A percentile compares a stretch with the other conserved stretches of the same genome.
These are phyloP conservation scores for Parasteatoda lunata DNA, from an alignment of 2,888 invertebrate genomes.

Conservation along the genomic window DNA sequence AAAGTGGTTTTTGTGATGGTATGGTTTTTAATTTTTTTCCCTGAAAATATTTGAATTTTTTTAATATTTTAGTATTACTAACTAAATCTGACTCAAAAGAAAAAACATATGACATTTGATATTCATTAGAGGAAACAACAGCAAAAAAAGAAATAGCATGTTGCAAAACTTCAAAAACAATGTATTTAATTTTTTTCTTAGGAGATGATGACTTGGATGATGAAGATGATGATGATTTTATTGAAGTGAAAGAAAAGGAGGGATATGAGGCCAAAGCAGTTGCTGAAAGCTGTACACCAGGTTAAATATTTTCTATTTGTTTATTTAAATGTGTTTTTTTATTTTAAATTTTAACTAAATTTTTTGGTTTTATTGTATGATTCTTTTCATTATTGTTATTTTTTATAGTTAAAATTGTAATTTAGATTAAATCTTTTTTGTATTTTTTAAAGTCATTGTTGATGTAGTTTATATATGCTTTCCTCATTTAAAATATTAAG, in stretches of 20 bases:
- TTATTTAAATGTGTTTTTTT: neutral
- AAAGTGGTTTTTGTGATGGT: constrained; percentile 36
- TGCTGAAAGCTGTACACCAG: neutral
- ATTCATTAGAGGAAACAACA: too few relatives aligned
- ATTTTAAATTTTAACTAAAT: neutral
- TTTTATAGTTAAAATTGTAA: too few relatives aligned
- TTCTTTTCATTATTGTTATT: neutral
- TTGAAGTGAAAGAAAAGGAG: constrained; percentile 72
- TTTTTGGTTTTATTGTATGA: neutral
- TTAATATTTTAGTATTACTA: neutral
- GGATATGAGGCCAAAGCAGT: constrained; percentile 48
- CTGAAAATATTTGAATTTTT: neutral
- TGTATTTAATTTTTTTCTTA: neutral
- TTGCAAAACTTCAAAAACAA: too few relatives aligned
- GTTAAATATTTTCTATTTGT: neutral
- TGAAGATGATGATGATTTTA: constrained; percentile 76
- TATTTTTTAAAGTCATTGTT: too few relatives aligned
- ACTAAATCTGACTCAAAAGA: neutral
- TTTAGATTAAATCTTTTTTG: too few relatives aligned
- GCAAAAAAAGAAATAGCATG: too few relatives aligned
- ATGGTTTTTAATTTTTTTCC: neutral
- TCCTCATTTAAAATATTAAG: too few relatives aligned
- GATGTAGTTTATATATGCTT: too few relatives aligned
- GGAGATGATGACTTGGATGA: constrained; percentile 73
- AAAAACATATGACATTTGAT: too few relatives aligned